Evolutionary conservation across 23 tunicate species (phyloP).

Genomic region (Corella eumyota): DNA sequence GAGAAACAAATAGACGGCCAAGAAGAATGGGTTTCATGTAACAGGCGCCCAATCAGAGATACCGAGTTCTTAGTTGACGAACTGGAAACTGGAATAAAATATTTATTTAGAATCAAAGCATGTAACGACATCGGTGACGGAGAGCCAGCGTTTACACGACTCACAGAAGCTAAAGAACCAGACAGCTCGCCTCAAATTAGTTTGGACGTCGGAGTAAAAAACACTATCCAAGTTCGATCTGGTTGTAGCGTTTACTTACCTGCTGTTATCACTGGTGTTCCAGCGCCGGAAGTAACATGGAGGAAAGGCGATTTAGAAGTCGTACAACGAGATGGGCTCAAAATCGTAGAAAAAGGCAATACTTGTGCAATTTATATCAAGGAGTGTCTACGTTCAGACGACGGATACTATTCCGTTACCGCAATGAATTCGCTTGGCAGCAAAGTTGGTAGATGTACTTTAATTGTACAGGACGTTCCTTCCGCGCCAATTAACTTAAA

Average conservation of each 20-base stretch:
- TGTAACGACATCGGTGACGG: slow-evolving; percentile 75
- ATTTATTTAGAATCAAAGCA: slow-evolving; percentile 62
- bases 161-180: slow-evolving; percentile 55
- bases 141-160: slow-evolving; percentile 51
- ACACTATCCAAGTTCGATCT: slow-evolving; percentile 56
- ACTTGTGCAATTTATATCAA: slow-evolving; percentile 19
- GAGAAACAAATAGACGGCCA: slow-evolving; percentile 42
- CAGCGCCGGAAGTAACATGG: slow-evolving; percentile 79
- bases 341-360: slow-evolving; percentile 15
- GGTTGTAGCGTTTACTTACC: slow-evolving; percentile 42
- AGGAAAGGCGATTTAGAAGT: slow-evolving; percentile 38
- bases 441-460: slow-evolving; percentile 33
- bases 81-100: slow-evolving; percentile 54
- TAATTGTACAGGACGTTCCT: slow-evolving; percentile 81
- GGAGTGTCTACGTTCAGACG: slow-evolving; percentile 36
- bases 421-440: slow-evolving; percentile 72
- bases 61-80: slow-evolving; percentile 31
- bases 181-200: slow-evolving; percentile 59
- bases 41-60: slow-evolving; percentile 12
- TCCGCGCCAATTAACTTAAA: slow-evolving; percentile 46
- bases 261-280: slow-evolving; percentile 70
- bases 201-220: slow-evolving; percentile 67
- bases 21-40: slow-evolving; percentile 54
- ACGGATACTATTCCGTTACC: slow-evolving; percentile 36
- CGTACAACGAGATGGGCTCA: slow-evolving; percentile 17